phyloP scores from a whole-genome alignment of 2,888 invertebrate species.

The Oligia fasciuncula region DNA sequence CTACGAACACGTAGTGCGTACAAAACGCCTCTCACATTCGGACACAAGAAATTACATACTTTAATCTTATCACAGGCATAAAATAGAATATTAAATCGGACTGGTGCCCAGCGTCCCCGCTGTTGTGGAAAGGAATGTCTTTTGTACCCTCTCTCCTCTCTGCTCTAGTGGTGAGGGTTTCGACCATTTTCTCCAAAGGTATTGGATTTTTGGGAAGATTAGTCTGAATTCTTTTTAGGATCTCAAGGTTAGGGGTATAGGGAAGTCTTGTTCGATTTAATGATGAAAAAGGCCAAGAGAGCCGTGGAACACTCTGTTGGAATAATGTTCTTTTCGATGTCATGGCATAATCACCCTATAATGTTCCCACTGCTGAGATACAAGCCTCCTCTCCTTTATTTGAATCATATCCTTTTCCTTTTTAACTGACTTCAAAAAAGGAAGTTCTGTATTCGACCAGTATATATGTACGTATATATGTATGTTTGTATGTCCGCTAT shows the following conservation, averaged over 20 bases:
- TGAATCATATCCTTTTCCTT: not conserved
- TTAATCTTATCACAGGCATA: slow-evolving; percentile 89
- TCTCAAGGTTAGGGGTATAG: not conserved
- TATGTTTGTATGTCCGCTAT: too few relatives aligned
- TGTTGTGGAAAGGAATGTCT: slow-evolving; percentile 73
- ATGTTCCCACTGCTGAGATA: too few relatives aligned
- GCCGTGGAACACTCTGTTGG: too few relatives aligned
- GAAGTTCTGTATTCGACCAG: too few relatives aligned
- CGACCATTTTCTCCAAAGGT: slow-evolving; percentile 25
- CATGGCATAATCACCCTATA: too few relatives aligned
- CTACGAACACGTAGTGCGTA: slow-evolving; percentile 77
- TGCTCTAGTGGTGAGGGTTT: slow-evolving; percentile 31
- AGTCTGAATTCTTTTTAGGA: not conserved
- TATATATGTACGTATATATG: too few relatives aligned
- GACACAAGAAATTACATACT: slow-evolving; percentile 90
- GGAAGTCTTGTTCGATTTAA: not conserved
- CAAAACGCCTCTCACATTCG: slow-evolving; percentile 81
- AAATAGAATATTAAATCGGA: slow-evolving; percentile 89
- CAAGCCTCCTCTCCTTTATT: not conserved
- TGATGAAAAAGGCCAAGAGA: not conserved
- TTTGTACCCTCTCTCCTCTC: slow-evolving; percentile 53
- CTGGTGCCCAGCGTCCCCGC: slow-evolving; percentile 72
- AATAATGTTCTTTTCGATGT: too few relatives aligned
- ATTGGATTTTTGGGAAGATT: slow-evolving; percentile 32
- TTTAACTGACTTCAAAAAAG: not conserved